phyloP scores from a whole-genome alignment of 2,113 vertebrate species.

The Dipodomys spectabilis region DNA sequence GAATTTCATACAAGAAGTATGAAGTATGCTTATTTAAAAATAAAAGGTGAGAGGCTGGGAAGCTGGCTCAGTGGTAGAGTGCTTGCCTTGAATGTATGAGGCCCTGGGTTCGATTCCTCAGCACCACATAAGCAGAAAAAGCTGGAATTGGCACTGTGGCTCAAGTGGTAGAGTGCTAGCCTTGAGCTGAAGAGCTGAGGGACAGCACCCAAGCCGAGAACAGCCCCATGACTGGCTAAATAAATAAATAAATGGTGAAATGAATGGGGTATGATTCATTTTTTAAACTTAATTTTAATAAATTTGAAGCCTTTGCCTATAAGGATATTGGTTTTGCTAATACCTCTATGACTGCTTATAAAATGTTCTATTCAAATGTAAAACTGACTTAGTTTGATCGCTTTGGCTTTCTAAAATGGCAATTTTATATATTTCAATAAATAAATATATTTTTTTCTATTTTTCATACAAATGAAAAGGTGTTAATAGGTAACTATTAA shows the following conservation, averaged over 20 bases:
- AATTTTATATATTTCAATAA: background rate
- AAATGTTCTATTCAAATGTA: slow-evolving; percentile 18
- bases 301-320: background rate
- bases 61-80: no score
- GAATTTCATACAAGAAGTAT: background rate
- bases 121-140: no score
- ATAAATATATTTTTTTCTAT: background rate
- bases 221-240: no score
- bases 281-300: slow-evolving; percentile 14
- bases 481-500: background rate
- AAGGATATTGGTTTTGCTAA: background rate
- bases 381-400: background rate
- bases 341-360: background rate
- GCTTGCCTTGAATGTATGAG: no score
- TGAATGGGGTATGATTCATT: background rate
- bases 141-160: no score
- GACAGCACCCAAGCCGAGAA: no score
- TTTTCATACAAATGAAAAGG: background rate
- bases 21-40: background rate
- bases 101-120: no score
- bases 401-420: background rate
- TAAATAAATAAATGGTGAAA: background rate
- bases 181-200: no score
- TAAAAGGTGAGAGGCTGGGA: no score
- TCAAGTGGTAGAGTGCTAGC: no score